Evolutionary conservation across 2,888 invertebrate genomes (phyloP), one percentile per base, ranked within the genome.

Genomic region (Rosalia funebris): DNA sequence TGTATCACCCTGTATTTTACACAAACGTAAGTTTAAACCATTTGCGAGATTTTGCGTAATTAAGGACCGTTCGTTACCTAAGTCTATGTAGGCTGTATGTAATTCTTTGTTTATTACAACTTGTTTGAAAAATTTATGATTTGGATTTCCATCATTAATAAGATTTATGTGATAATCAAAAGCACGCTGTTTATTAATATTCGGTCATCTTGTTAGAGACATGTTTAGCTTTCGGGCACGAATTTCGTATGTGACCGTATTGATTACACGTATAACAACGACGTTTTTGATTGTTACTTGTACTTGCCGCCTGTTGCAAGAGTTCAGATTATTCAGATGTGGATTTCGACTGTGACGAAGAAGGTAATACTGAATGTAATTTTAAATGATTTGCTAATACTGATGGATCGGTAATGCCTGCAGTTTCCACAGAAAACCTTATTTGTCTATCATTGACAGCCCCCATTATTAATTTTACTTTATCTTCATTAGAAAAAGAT

Each of bases 401-500:
- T n/a, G n/a, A n/a, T n/a, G n/a, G n/a, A n/a, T n/a, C n/a, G n/a
- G n/a, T n/a, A n/a, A n/a, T n/a, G n/a, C n/a, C n/a, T n/a, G n/a
- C n/a, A n/a, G n/a, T n/a, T n/a, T n/a, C n/a, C n/a, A n/a, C n/a
- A n/a, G n/a, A n/a, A n/a, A n/a, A n/a, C n/a, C n/a, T n/a, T n/a
- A n/a, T n/a, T n/a, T n/a, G n/a, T n/a, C n/a, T n/a, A n/a, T n/a
- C n/a, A n/a, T n/a, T n/a, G n/a, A n/a, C n/a, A n/a, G n/a, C n/a
- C n/a, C n/a, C n/a, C n/a, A n/a, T n/a, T n/a, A n/a, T n/a, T n/a
- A n/a, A n/a, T n/a, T 62, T 54, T 2, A 62, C 58, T 36, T 55
- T 39, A 15, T 59, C 62, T 1, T 15, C 44, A 25, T 34, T 42
- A 1, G 36, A 20, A 1, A 45, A 11, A 12, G 1, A 2, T 14